phyloP scores from a whole-genome alignment of 1,140 invertebrate species.

The Sitophilus oryzae region DNA sequence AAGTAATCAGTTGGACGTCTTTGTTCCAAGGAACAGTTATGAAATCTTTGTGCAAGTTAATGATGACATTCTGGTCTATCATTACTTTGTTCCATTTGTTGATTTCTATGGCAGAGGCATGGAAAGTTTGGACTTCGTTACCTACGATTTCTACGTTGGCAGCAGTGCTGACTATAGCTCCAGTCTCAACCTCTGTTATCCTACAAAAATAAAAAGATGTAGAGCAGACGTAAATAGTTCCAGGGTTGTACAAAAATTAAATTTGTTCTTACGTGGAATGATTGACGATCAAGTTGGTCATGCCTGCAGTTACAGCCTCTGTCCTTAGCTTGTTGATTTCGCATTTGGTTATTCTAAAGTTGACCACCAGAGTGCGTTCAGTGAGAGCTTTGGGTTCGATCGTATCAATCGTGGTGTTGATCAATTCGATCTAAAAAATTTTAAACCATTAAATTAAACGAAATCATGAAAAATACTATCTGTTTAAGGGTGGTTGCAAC shows the following conservation, averaged over 20 bases:
- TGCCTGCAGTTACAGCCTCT: slow-evolving; percentile 57
- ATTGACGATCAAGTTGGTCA: slow-evolving; percentile 59
- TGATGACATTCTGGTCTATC: slow-evolving; percentile 60
- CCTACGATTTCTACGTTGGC: slow-evolving; percentile 55
- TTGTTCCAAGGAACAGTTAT: slow-evolving; percentile 44
- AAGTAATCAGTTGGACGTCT: slow-evolving; percentile 50
- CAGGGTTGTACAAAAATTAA: not conserved
- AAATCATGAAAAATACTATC: too few relatives aligned
- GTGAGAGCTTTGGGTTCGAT: slow-evolving; percentile 60
- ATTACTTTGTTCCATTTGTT: slow-evolving; percentile 57
- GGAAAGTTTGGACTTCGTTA: slow-evolving; percentile 55
- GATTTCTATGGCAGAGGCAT: slow-evolving; percentile 51
- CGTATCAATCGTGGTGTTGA: slow-evolving; percentile 54
- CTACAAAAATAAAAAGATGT: slow-evolving; percentile 47
- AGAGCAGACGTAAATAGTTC: not conserved
- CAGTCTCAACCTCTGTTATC: slow-evolving; percentile 53
- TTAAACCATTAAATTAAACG: too few relatives aligned
- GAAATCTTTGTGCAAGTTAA: slow-evolving; percentile 50
- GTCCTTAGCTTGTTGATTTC: slow-evolving; percentile 50
- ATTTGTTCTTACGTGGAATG: slow-evolving; percentile 53
- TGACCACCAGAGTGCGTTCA: slow-evolving; percentile 55
- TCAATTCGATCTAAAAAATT: slow-evolving; percentile 49
- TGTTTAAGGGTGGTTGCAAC: too few relatives aligned
- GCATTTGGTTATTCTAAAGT: slow-evolving; percentile 56
- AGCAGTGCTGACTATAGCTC: slow-evolving; percentile 57